Evolutionary conservation across 2,888 invertebrate genomes (phyloP), one percentile per base, ranked within the genome.

Genomic region (Deilephila porcellus): DNA sequence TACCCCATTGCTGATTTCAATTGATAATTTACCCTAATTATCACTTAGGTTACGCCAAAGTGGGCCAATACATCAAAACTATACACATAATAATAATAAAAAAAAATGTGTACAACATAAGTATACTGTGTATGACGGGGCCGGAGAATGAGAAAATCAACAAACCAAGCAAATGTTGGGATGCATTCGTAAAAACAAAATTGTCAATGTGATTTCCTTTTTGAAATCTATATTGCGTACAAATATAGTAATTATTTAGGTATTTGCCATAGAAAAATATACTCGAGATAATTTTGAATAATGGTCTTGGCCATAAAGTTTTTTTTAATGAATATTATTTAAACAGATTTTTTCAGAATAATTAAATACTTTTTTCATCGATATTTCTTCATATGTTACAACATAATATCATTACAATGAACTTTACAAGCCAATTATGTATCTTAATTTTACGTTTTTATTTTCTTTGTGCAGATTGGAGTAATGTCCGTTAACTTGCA

Each of bases 21-120:
- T n/a, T 6, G 14, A 11, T 20, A 20, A n/a, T 11, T 25, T 7
- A 17, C 5, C 14, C 25, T 2, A 8, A 25, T 4, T 25, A 20
- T 25, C 17, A 17, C 17, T 6, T 0, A 0, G 25, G 52, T 67
- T 67, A 67, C 67, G 67, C 25, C 52, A 52, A 67, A 17, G 67
- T 67, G 25, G 17, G 14, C 17, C 17, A 67, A 1, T 11, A 67
- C 17, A 7, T 29, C 25, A 45, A n/a, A 45, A 59, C 67, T 70
- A 60, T 45, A 70, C 70, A 72, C 32, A 63, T 63, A 64, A 25
- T 72, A 53, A 56, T 45, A 71, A 59, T 60, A 60, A 71, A n/a
- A 71, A 71, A 37, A 60, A 52, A 62, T 25, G 32, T 72, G 53
- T 64, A 63, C 34, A 72, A 64, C 64, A 67, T 59, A 67, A 67